Evolutionary conservation across 2,113 vertebrate genomes (phyloP), one percentile per base, ranked within the genome.

Genomic region (Bubo scandiacus): DNA sequence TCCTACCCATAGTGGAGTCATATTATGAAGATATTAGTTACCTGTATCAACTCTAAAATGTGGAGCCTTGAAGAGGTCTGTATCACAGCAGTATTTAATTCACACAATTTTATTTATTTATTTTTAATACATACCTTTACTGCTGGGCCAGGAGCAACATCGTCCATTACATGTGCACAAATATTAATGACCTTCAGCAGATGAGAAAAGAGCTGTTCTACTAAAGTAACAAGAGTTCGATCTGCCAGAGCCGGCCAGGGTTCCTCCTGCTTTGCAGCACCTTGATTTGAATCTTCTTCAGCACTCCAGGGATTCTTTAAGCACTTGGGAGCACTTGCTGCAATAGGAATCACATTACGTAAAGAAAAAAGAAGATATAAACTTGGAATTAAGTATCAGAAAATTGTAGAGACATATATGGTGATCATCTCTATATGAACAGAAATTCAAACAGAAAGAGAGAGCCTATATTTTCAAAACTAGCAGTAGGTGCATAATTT

Each of bases 141-240:
- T 15, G 99, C 98, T n/a, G 99, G 99, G 30, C 99, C 99, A 12
- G 99, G 99, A 55, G 99, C 95, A 29, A 98, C 98, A 68, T 99
- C 99, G 55, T 99, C 99, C 93, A 99, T 94, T 40, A 99, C 99
- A 40, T 99, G 99, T 8, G 99, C 98, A 81, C 99, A 99, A 97
- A 99, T 99, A 92, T 99, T 99, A 87, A 99, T 98, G 82, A 99
- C 97, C 91, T 99, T 99, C 47, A 99, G 98, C 32, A 99, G 97
- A 95, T 99, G 99, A 61, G 98, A 98, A 81, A 99, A 99, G 43
- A 99, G 98, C 77, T 99, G 99, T 32, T 99, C 99, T 59, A 99
- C 98, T 98, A 99, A 98, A 91, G 96, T 96, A 62, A 99, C 99
- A 68, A 99, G 96, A 32, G 97, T 88, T 58, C 99, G 98, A 94